Evolutionary conservation across 2,888 invertebrate genomes (phyloP).

Genomic region (Drosophila cracens): DNA sequence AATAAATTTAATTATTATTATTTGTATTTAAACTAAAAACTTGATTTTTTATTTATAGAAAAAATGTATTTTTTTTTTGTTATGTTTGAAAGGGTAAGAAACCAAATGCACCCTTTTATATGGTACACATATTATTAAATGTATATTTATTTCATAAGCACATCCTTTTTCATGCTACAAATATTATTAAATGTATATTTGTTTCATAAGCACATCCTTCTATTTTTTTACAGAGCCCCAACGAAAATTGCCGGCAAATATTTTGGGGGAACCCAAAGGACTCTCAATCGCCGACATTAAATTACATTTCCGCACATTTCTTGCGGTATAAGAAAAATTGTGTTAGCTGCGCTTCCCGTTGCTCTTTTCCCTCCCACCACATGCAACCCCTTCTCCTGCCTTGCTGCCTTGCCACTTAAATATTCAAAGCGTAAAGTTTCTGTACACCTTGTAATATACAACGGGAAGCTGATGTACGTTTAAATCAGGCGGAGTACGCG

Average conservation of each 20-base stretch:
- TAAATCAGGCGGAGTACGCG: no score
- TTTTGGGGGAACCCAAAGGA: constrained; percentile 48
- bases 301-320: constrained; percentile 83
- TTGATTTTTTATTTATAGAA: no score
- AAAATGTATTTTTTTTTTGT: no score
- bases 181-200: neutral
- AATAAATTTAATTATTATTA: no score
- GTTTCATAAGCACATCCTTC: neutral
- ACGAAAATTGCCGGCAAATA: constrained; percentile 41
- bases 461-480: no score
- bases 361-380: neutral
- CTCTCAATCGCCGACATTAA: constrained; percentile 77
- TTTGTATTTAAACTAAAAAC: no score
- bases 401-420: constrained; percentile 65
- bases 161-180: neutral
- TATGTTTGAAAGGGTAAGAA: neutral
- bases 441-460: constrained; percentile 71
- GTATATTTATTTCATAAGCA: constrained; percentile 6
- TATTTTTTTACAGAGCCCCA: neutral
- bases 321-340: constrained; percentile 68
- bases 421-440: constrained; percentile 76
- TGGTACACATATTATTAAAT: neutral
- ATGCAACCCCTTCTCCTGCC: constrained; percentile 3
- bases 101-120: neutral
- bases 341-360: constrained; percentile 66